phyloP scores from a whole-genome alignment of 1,140 invertebrate species.

The Conus betulinus region DNA sequence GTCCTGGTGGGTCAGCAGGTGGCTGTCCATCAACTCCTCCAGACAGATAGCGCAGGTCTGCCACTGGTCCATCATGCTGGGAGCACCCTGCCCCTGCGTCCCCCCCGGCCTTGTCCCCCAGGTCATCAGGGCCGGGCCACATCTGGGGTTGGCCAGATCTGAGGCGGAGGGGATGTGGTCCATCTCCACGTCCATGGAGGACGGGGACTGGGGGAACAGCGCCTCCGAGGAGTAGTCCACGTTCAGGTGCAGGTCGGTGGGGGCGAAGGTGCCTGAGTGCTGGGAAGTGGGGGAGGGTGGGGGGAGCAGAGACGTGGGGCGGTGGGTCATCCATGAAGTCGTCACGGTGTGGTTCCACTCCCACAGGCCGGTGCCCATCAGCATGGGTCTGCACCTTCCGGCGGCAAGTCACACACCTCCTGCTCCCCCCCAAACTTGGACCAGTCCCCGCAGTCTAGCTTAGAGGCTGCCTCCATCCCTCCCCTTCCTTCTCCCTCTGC shows the following conservation, averaged over 20 bases:
- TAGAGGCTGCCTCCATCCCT: background rate
- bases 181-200: constrained; percentile 22
- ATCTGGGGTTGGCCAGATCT: background rate
- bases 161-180: constrained; percentile 21
- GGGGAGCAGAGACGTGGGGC: background rate
- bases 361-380: constrained; percentile 41
- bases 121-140: background rate
- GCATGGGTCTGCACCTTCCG: background rate
- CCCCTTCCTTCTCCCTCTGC: background rate
- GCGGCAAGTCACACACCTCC: background rate
- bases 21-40: constrained; percentile 79
- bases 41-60: constrained; percentile 81
- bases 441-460: background rate
- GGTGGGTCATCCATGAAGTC: background rate
- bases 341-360: constrained; percentile 28
- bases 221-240: background rate
- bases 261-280: background rate
- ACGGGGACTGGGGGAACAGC: constrained; percentile 11
- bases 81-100: background rate
- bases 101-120: background rate
- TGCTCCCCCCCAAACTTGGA: background rate
- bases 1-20: constrained; percentile 79
- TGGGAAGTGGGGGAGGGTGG: constrained; percentile 20
- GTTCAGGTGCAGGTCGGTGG: background rate
- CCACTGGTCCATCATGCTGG: constrained; percentile 65